phyloP scores from a whole-genome alignment of 2,113 vertebrate species.

The Cynocephalus volans region DNA sequence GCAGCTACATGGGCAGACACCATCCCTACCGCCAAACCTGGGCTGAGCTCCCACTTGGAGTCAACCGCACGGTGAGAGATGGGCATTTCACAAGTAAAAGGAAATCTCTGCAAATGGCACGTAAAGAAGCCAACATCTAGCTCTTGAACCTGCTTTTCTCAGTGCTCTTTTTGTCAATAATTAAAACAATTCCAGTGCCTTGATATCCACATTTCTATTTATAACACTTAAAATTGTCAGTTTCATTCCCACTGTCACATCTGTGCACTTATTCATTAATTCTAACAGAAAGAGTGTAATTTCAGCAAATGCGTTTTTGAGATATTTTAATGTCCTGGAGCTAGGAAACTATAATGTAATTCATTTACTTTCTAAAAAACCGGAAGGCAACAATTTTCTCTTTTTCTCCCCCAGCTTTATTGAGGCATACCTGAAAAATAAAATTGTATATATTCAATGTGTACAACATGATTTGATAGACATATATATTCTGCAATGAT shows the following conservation, averaged over 20 bases:
- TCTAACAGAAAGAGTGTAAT: conserved; percentile 50
- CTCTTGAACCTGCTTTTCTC: neutral
- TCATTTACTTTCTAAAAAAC: conserved; percentile 63
- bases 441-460: neutral
- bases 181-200: conserved; percentile 13
- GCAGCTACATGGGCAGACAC: rapidly evolving
- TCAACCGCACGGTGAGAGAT: rapidly evolving
- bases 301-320: conserved; percentile 73
- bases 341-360: conserved; percentile 42
- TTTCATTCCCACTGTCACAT: conserved; percentile 52
- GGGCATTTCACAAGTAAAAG: neutral
- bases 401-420: neutral
- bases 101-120: neutral
- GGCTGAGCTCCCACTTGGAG: neutral
- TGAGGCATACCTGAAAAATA: neutral
- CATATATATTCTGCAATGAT: neutral
- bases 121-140: neutral
- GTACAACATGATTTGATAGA: neutral
- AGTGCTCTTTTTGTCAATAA: conserved; percentile 27
- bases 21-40: rapidly evolving
- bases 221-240: conserved; percentile 59
- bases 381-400: neutral
- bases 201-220: conserved; percentile 46
- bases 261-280: conserved; percentile 62
- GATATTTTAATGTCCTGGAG: conserved; percentile 56